These are phyloP conservation scores for Noctua pronuba DNA, from an alignment of 2,888 invertebrate species.

Conservation along the genomic window DNA sequence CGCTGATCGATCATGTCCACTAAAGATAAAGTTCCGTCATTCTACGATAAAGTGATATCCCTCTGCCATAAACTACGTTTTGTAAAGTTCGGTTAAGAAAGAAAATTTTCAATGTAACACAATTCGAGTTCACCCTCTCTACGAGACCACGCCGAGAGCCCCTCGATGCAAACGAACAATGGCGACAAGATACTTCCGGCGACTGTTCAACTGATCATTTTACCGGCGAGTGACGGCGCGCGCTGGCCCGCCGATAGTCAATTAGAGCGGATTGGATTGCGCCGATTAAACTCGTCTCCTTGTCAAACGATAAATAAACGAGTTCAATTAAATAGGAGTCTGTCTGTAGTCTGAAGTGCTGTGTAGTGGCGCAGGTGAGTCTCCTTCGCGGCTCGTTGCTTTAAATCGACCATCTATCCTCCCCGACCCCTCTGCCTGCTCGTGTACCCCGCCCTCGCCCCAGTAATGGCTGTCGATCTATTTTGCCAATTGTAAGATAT, in stretches of 20 bases:
- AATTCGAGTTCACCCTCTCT: not conserved
- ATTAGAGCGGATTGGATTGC: constrained; percentile 74
- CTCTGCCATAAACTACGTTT: not conserved
- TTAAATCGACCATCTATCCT: constrained; percentile 63
- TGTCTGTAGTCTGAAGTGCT: constrained; percentile 58
- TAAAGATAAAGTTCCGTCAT: constrained; percentile 12
- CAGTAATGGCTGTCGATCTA: constrained; percentile 76
- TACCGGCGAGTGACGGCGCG: constrained; percentile 13
- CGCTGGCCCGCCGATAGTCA: constrained; percentile 69
- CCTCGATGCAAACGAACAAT: constrained; percentile 19
- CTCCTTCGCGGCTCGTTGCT: constrained; percentile 69
- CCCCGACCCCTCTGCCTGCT: constrained; percentile 20
- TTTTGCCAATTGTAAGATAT: constrained; percentile 80
- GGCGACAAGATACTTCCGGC: constrained; percentile 5
- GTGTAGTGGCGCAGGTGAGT: constrained; percentile 71
- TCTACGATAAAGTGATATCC: not conserved
- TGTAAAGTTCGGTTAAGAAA: not conserved
- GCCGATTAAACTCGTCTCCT: constrained; percentile 67
- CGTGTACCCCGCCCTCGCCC: constrained; percentile 39
- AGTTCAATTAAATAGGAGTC: constrained; percentile 70
- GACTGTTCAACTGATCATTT: constrained; percentile 28
- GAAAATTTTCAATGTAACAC: not conserved
- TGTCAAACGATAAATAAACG: constrained; percentile 71
- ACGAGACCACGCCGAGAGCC: not conserved
- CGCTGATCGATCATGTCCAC: constrained; percentile 34